Conservation (phyloP, 1,140 invertebrate species). For the Venustaconcha ellipsiformis region DNA sequence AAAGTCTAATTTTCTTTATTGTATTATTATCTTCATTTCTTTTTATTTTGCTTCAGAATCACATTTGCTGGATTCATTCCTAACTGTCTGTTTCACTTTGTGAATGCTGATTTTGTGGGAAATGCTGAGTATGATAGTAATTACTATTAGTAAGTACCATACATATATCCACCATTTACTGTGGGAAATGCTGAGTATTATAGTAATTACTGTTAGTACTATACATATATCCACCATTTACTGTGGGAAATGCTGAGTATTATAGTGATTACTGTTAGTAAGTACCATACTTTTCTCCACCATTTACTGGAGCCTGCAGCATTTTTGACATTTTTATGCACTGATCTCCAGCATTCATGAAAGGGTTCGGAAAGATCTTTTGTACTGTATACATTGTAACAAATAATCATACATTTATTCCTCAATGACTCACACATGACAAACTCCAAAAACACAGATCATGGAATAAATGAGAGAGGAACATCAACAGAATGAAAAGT, state of each 20-base stretch:
- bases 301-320: too few relatives aligned
- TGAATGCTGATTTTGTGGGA: constrained; percentile 55
- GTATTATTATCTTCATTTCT: background rate
- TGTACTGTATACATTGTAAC: too few relatives aligned
- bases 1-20: too few relatives aligned
- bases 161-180: background rate
- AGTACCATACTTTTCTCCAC: constrained; percentile 27
- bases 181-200: too few relatives aligned
- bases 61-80: constrained; percentile 52
- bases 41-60: constrained; percentile 45
- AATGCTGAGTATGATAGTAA: constrained; percentile 37
- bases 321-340: too few relatives aligned
- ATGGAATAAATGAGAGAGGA: too few relatives aligned
- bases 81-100: constrained; percentile 54
- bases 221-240: background rate
- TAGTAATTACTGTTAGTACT: constrained; percentile 39
- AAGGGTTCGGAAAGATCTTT: too few relatives aligned
- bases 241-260: constrained; percentile 42
- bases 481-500: too few relatives aligned
- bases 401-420: too few relatives aligned
- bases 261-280: constrained; percentile 42
- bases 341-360: too few relatives aligned
- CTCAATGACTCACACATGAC: too few relatives aligned
- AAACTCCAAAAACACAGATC: too few relatives aligned
- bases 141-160: constrained; percentile 54